Evolutionary conservation across 1,140 invertebrate genomes (phyloP).

Genomic region (Solenopsis fugax): DNA sequence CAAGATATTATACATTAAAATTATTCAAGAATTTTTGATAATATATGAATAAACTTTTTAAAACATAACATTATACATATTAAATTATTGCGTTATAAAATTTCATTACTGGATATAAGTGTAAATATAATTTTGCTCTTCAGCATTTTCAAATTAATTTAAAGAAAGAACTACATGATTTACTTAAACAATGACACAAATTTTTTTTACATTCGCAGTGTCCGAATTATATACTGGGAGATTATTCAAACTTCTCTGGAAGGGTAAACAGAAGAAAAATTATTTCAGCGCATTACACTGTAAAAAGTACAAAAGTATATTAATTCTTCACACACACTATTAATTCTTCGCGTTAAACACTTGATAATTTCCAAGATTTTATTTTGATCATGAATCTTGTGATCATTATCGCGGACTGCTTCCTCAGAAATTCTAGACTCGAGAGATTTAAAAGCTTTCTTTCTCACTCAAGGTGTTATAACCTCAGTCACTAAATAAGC

Average conservation of each 20-base stretch:
- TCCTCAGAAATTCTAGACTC: background rate
- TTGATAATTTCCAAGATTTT: slow-evolving; percentile 1
- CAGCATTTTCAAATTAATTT: slow-evolving; percentile 9
- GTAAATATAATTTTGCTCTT: slow-evolving; percentile 22
- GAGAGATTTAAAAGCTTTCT: background rate
- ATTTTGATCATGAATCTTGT: background rate
- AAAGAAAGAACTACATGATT: background rate
- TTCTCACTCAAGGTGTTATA: background rate
- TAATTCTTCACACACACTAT: background rate
- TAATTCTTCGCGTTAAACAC: background rate
- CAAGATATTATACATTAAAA: background rate
- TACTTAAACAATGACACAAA: slow-evolving; percentile 16
- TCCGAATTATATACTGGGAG: slow-evolving; percentile 24
- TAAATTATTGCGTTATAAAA: slow-evolving; percentile 9
- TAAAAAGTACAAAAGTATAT: background rate
- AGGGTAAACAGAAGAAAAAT: background rate
- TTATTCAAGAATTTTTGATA: background rate
- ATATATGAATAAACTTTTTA: background rate
- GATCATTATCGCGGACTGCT: background rate
- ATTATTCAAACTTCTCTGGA: slow-evolving; percentile 29
- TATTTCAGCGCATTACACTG: background rate
- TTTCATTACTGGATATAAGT: slow-evolving; percentile 1
- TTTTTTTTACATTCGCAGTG: slow-evolving; percentile 8
- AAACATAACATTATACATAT: background rate
- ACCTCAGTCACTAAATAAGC: slow-evolving; percentile 10